Evolutionary conservation across 2,888 invertebrate species (phyloP), one percentile per base, ranked within the genome.

Genomic region (Creontiades dilutus): DNA sequence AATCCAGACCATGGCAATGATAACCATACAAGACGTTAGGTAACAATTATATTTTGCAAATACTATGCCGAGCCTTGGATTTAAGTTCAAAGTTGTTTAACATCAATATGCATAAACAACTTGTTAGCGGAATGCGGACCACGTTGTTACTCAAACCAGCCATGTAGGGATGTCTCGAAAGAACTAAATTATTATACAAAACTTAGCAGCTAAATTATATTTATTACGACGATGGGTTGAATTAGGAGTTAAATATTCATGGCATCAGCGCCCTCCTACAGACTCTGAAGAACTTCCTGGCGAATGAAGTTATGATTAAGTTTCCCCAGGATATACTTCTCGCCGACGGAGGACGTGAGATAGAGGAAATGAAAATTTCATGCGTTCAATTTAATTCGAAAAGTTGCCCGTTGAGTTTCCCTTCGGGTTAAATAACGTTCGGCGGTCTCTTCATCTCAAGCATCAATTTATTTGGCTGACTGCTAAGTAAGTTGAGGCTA

Each of bases 231-330:
- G 57, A 57, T 57, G 57, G 7, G 37, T 1, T 57, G 19, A 57
- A 57, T 57, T 57, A 57, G 57, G 19, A 57, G 57, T 57, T 57
- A 57, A 57, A 57, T 57, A 57, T 57, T 57, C 57, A 57, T 57
- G 57, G n/a, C 57, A 57, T n/a, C n/a, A 57, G 57, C 57, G 16
- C 7, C 57, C 57, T 57, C 57, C 57, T 57, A n/a, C 57, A n/a
- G 57, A n/a, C n/a, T 57, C 57, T 57, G 57, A 57, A n/a, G 57
- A 57, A 57, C 57, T 16, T 57, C 57, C 57, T 57, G 7, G 57
- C 57, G 57, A 57, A 57, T 57, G 57, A 57, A 57, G 57, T 57
- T 57, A n/a, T 57, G 57, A 57, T 57, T 57, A 57, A 57, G 57
- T 57, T 57, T 57, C 37, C 57, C n/a, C 57, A 57, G 57, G n/a